Conservation (phyloP, 2,797 vertebrate species). For the Heterohyrax brucei region DNA sequence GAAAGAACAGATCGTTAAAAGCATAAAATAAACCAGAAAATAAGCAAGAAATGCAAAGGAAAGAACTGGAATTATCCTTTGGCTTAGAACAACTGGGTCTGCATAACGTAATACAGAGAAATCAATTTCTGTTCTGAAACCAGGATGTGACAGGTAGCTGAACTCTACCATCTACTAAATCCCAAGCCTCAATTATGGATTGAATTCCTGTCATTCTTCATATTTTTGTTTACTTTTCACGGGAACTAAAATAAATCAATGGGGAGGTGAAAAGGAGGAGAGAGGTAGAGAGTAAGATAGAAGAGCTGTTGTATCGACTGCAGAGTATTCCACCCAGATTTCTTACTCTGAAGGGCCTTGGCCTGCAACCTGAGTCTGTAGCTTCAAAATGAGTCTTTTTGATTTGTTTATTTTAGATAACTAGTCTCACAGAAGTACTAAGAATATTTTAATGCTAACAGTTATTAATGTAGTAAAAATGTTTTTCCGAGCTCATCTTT, state of each 20-base stretch:
- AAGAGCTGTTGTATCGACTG: not conserved
- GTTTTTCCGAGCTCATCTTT: slow-evolving; percentile 14
- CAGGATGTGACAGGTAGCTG: slow-evolving; percentile 30
- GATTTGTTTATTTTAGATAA: not conserved
- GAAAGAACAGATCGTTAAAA: not conserved
- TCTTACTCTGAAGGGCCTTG: not conserved
- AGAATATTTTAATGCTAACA: not conserved
- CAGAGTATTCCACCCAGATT: not conserved
- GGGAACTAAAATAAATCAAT: slow-evolving; percentile 70
- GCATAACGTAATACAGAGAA: not conserved
- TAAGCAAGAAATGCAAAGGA: slow-evolving; percentile 30
- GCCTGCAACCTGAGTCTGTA: not conserved
- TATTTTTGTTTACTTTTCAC: slow-evolving; percentile 72
- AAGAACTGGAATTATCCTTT: slow-evolving; percentile 55
- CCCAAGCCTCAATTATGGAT: slow-evolving; percentile 53
- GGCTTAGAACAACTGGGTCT: not conserved
- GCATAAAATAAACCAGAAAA: slow-evolving; percentile 46
- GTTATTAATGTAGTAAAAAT: not conserved
- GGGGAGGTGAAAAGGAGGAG: slow-evolving; percentile 37
- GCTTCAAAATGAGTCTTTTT: not conserved
- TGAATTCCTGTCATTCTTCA: slow-evolving; percentile 72
- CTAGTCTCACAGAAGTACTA: not conserved
- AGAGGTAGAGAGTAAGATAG: not conserved
- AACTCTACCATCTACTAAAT: slow-evolving; percentile 57
- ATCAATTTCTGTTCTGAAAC: slow-evolving; percentile 66